phyloP scores from a whole-genome alignment of 2,888 invertebrate genomes.

The Minunthozetes semirufus region DNA sequence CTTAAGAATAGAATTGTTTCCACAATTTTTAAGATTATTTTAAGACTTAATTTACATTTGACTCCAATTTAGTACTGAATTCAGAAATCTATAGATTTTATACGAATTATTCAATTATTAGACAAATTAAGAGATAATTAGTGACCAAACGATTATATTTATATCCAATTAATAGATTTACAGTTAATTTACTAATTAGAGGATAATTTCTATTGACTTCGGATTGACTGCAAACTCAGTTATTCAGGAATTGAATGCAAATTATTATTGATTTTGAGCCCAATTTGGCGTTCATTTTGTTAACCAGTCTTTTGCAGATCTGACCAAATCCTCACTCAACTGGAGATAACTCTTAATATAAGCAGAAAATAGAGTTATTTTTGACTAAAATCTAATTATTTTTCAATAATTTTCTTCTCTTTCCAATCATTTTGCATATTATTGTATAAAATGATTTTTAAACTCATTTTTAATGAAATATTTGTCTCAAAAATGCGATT shows the following conservation, averaged over 20 bases:
- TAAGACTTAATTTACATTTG: no score
- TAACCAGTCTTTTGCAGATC: slow-evolving; percentile 17
- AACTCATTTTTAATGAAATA: not conserved
- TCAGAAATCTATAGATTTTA: no score
- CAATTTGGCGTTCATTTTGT: not conserved
- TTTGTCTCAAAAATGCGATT: not conserved
- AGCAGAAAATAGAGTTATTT: not conserved
- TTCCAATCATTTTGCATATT: not conserved
- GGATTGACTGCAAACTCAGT: not conserved
- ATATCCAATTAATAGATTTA: no score
- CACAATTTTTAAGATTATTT: no score
- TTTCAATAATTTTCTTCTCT: no score
- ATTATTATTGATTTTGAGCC: not conserved
- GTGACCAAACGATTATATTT: no score
- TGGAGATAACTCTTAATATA: not conserved
- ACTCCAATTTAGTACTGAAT: no score
- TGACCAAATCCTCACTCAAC: not conserved
- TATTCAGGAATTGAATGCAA: not conserved
- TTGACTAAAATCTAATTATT: not conserved
- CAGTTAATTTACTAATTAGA: not conserved
- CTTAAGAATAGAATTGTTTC: not conserved
- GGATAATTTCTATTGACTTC: not conserved
- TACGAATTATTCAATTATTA: no score
- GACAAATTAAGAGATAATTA: no score
- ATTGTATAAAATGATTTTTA: slow-evolving; percentile 5